Evolutionary conservation across 2,888 invertebrate genomes (phyloP).

Genomic region (Andrena fulva): DNA sequence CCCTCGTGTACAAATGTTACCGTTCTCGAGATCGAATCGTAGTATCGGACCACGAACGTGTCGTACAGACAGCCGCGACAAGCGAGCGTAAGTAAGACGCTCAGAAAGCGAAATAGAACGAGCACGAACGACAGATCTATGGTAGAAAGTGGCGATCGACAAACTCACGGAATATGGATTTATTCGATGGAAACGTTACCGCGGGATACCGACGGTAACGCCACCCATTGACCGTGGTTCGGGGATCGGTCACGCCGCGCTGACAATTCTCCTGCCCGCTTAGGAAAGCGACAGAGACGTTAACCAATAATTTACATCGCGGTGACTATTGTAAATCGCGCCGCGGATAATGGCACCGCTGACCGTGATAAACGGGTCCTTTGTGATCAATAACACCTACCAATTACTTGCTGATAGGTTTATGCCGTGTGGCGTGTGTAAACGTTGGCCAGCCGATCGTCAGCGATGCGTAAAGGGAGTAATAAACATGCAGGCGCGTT

Average conservation of each 20-base stretch:
- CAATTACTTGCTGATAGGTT: conserved; percentile 66
- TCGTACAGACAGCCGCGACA: conserved; percentile 21
- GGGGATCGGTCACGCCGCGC: background rate
- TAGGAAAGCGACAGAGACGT: conserved; percentile 34
- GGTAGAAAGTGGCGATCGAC: conserved; percentile 42
- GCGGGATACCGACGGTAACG: background rate
- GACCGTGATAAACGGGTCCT: conserved; percentile 64
- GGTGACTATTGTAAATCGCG: conserved; percentile 37
- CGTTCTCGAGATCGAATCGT: background rate
- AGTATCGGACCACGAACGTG: background rate
- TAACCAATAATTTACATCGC: conserved; percentile 47
- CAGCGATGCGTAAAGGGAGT: conserved; percentile 62
- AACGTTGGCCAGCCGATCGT: conserved; percentile 45
- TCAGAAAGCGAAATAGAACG: background rate
- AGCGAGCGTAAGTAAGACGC: conserved; percentile 25
- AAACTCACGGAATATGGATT: conserved; percentile 36
- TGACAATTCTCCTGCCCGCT: background rate
- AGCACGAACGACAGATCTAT: conserved; percentile 27
- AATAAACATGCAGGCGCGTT: conserved; percentile 56
- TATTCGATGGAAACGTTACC: background rate
- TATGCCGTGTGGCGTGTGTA: conserved; percentile 41
- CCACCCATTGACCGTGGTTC: conserved; percentile 21
- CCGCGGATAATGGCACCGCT: conserved; percentile 51
- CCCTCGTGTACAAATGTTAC: background rate
- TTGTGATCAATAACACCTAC: conserved; percentile 62